phyloP scores from a whole-genome alignment of 2,113 vertebrate genomes.

The Callopanchax toddi region DNA sequence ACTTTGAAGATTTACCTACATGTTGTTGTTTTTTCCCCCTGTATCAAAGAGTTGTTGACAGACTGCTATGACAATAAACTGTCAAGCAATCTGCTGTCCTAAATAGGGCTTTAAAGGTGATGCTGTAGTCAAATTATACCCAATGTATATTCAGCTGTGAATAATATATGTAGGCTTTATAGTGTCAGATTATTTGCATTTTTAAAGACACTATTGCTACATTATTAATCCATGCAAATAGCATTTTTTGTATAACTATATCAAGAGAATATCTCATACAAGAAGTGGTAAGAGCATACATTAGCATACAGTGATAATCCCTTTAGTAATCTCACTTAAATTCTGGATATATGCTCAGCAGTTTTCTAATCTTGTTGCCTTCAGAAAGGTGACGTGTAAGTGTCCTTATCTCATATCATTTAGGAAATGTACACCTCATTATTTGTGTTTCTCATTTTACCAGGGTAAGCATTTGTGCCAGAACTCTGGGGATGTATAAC shows the following conservation, averaged over 20 bases:
- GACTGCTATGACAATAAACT: constrained; percentile 15
- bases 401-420: constrained; percentile 21
- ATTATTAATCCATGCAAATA: neutral
- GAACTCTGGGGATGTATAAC: constrained; percentile 37
- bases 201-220: too few species aligned
- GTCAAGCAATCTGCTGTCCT: neutral
- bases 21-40: constrained; percentile 55
- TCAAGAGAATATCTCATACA: neutral
- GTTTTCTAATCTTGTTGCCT: neutral
- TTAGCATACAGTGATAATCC: constrained; percentile 54
- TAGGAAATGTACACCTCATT: neutral
- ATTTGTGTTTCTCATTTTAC: constrained; percentile 30
- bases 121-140: neutral
- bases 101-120: neutral
- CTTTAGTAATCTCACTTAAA: constrained; percentile 52
- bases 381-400: neutral
- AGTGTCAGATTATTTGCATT: neutral
- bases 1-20: constrained; percentile 43
- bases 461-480: constrained; percentile 54
- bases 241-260: neutral
- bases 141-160: neutral
- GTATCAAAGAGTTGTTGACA: constrained; percentile 49
- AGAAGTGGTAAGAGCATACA: constrained; percentile 35
- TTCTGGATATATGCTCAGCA: constrained; percentile 22
- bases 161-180: neutral